Evolutionary conservation across 2,113 vertebrate genomes (phyloP), one percentile per base, ranked within the genome.

Genomic region (Podarcis muralis): DNA sequence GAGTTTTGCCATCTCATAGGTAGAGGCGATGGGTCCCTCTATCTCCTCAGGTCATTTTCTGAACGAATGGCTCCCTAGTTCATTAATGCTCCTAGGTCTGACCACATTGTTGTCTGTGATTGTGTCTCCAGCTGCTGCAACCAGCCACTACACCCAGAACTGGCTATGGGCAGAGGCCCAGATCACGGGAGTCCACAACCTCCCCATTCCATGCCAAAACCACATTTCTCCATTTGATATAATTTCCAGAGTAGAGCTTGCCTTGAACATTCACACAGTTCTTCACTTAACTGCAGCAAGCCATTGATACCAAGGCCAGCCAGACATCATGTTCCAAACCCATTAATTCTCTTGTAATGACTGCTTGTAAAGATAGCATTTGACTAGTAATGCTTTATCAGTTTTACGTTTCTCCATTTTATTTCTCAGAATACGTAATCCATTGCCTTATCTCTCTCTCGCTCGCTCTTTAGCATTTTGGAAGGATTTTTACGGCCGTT

Each of bases 321-420:
- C 27, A 9, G 7, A 23, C n/a, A 27, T 81, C 35, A 18, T 84
- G 81, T 81, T 86, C 81, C 78, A 85, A 62, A 84, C 87, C 88
- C 1, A 37, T 90, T 91, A 89, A 92, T 91, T 92, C 91, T 85
- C 37, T 86, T 91, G 92, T 94, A 96, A 96, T 94, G 88, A 91
- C 92, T 95, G 88, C 91, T 79, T 94, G 86, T 93, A 93, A 93
- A 95, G 90, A 93, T 87, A 92, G 23, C 65, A n/a, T 93, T 94
- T 91, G 89, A 94, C 93, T 89, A 62, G 92, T 1, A 68, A 89
- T 53, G 90, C n/a, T 93, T 92, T 93, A 94, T 91, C 93, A 79
- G 85, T 81, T 95, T 88, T 91, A 87, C 43, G 82, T 92, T 93
- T 0, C 87, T 90, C 71, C 48, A 18, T 82, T 90, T 86, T 87